Evolutionary conservation across 2,113 vertebrate species (phyloP), one percentile per base, ranked within the genome.

Genomic region (Triplophysa rosa): DNA sequence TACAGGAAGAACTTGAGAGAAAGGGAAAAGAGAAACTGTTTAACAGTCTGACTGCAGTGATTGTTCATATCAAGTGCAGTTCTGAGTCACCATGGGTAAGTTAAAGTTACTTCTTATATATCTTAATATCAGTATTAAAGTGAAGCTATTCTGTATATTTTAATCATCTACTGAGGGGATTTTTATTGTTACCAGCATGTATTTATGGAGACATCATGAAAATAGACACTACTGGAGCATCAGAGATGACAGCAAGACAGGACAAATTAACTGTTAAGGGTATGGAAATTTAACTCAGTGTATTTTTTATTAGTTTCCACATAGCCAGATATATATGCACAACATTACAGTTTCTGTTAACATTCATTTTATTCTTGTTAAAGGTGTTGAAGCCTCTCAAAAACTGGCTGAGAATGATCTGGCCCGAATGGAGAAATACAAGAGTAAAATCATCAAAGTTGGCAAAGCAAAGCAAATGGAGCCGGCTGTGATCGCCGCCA

Each of bases 151-250:
- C 47, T 52, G 11, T 10, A 19, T 54, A 70, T 7, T n/a, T 33
- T 6, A 54, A 13, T n/a, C 14, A 21, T 37, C 56, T n/a, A 33
- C 5, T 9, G 8, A 17, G 12, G 1, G 19, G 8, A 61, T 74
- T 19, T 63, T 61, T 45, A 11, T 26, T 68, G 61, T 58, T 79
- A n/a, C 72, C 81, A 84, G 0, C 0, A 45, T 79, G 75, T 59
- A 52, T 80, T 86, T 88, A 90, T 80, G 94, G 93, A 0, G 92
- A 95, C 69, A 68, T 94, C 78, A 87, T 54, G 0, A 74, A 87
- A 56, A 69, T 95, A 40, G 80, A 88, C 17, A 90, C 84, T 33
- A 93, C 91, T 0, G 87, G 68, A 0, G 83, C 91, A 0, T 91
- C 94, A 8, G 92, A 90, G 1, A 24, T 49, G 78, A 77, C 90